Percentiles rank a stretch among this genome's conserved stretches.
Evolutionary conservation across 1,140 invertebrate genomes (phyloP).

Genomic region (Cydia pomonella): DNA sequence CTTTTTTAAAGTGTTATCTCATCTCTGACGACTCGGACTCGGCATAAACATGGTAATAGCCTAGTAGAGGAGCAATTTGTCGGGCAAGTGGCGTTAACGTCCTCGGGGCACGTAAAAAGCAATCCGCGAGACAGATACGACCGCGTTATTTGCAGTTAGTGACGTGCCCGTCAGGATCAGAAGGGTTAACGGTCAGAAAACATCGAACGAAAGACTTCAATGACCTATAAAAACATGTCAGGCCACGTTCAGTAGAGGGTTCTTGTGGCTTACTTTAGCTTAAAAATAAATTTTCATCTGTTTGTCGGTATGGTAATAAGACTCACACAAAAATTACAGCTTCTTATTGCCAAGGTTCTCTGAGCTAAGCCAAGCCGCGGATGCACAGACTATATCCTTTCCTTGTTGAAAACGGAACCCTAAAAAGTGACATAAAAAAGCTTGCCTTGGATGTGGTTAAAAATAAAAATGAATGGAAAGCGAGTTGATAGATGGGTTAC

Average conservation of each 20-base stretch:
- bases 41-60: slow-evolving; percentile 38
- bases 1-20: slow-evolving; percentile 12
- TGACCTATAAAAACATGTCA: neutral
- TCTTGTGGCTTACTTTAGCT: neutral
- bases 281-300: too few relatives aligned
- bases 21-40: neutral
- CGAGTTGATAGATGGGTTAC: slow-evolving; percentile 22
- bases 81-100: slow-evolving; percentile 35
- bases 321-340: neutral
- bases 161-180: slow-evolving; percentile 10
- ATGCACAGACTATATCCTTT: neutral
- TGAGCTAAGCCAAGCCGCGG: neutral
- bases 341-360: neutral
- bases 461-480: slow-evolving; percentile 2
- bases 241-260: neutral
- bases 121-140: slow-evolving; percentile 40
- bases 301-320: neutral
- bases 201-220: neutral
- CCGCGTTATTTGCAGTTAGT: slow-evolving; percentile 32
- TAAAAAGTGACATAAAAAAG: slow-evolving; percentile 7
- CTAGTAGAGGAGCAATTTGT: slow-evolving; percentile 37
- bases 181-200: slow-evolving; percentile 20
- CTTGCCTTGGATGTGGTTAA: neutral
- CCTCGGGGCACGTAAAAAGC: slow-evolving; percentile 41
- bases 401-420: neutral